These are phyloP conservation scores for Stictonetta naevosa DNA, from an alignment of 2,113 vertebrate species.

Conservation along the genomic window DNA sequence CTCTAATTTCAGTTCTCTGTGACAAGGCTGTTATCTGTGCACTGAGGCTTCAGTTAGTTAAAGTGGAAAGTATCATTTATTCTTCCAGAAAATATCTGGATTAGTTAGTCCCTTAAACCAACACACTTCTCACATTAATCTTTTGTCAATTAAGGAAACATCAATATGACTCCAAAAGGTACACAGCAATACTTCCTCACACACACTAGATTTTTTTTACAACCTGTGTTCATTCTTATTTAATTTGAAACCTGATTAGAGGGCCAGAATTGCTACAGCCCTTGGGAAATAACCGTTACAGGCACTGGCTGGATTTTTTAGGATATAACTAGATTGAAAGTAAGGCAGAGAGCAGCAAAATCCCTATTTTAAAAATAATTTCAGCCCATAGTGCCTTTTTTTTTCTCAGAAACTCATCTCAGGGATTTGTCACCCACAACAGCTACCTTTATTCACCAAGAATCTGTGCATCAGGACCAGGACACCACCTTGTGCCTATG, in stretches of 20 bases:
- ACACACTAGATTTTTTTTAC: background rate
- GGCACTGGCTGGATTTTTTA: background rate
- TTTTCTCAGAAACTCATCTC: background rate
- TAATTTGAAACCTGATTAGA: background rate
- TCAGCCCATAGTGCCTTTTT: background rate
- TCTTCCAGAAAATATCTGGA: background rate
- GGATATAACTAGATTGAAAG: background rate
- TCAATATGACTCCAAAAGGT: background rate
- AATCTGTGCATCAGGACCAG: background rate
- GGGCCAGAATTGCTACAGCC: background rate
- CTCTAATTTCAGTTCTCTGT: background rate
- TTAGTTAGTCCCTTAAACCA: background rate
- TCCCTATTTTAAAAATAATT: background rate
- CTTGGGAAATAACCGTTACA: slow-evolving; percentile 17
- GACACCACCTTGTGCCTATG: background rate
- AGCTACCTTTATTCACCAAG: background rate
- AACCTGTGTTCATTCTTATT: background rate
- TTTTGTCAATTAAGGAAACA: background rate
- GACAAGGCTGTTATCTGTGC: background rate
- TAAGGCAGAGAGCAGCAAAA: background rate
- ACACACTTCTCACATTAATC: background rate
- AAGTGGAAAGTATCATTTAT: background rate
- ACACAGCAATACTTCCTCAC: background rate
- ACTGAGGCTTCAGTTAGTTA: background rate
- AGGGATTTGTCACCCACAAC: background rate